These are phyloP conservation scores for Dermolepida albohirtum DNA, from an alignment of 2,888 invertebrate genomes.

Conservation along the genomic window DNA sequence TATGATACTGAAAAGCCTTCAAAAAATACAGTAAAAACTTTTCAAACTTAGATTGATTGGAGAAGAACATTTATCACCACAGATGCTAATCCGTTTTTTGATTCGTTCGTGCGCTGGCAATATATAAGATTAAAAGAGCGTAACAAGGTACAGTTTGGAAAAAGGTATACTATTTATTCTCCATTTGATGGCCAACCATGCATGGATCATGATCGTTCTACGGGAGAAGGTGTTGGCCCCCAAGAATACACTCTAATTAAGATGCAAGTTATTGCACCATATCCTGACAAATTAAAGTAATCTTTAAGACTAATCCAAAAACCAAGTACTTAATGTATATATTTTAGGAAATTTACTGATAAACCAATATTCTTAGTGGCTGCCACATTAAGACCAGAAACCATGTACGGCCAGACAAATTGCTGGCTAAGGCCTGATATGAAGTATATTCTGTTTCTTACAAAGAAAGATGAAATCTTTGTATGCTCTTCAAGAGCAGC, in stretches of 20 bases:
- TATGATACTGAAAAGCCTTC: too few relatives aligned
- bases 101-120: conserved; percentile 98
- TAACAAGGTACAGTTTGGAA: conserved; percentile 95
- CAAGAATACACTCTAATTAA: conserved; percentile 98
- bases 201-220: conserved; percentile 98
- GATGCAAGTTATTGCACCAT: conserved; percentile 83
- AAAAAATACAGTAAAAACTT: background rate
- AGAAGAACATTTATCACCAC: conserved; percentile 98
- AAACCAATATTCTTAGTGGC: conserved; percentile 88
- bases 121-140: conserved; percentile 85
- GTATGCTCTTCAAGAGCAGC: conserved; percentile 91
- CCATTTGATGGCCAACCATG: conserved; percentile 98
- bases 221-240: conserved; percentile 97
- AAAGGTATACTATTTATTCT: conserved; percentile 96
- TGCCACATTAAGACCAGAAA: conserved; percentile 98
- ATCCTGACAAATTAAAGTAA: conserved; percentile 78
- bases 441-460: conserved; percentile 88
- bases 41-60: conserved; percentile 87
- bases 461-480: conserved; percentile 80
- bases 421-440: conserved; percentile 98
- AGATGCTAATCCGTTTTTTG: conserved; percentile 96
- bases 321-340: background rate
- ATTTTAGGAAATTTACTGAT: conserved; percentile 67
- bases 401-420: conserved; percentile 99
- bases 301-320: conserved; percentile 43